Evolutionary conservation across 1,140 invertebrate species (phyloP).

Genomic region (Rhopalosiphum padi): DNA sequence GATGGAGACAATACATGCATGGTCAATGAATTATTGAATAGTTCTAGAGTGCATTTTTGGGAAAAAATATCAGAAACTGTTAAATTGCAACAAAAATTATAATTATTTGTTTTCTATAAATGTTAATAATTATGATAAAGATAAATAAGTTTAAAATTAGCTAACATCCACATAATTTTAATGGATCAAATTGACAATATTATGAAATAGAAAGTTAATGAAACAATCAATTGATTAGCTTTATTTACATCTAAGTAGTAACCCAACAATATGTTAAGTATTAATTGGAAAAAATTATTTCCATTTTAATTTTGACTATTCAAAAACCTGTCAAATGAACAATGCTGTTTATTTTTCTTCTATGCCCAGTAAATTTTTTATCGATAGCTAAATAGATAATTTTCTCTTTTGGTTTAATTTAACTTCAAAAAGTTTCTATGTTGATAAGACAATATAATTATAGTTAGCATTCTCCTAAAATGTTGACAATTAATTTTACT

Average conservation of each 20-base stretch:
- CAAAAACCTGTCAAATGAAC: not conserved
- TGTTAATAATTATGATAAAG: no score
- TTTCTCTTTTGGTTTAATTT: not conserved
- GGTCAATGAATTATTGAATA: conserved; percentile 4
- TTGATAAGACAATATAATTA: not conserved
- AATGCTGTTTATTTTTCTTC: not conserved
- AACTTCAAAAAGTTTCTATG: not conserved
- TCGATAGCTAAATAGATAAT: not conserved
- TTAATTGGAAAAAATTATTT: not conserved
- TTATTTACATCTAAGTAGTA: not conserved
- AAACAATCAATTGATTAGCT: not conserved
- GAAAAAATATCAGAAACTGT: not conserved
- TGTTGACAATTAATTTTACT: not conserved
- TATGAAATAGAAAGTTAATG: no score
- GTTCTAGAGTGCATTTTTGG: not conserved
- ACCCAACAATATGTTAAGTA: not conserved
- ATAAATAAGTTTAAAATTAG: no score
- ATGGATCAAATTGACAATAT: not conserved
- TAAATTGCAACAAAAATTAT: conserved; percentile 10
- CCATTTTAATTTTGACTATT: not conserved
- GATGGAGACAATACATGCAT: conserved; percentile 43
- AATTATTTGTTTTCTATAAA: not conserved
- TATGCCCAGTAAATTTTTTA: not conserved
- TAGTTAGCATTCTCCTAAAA: not conserved
- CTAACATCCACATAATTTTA: not conserved